These are phyloP conservation scores for Etheostoma spectabile DNA, from an alignment of 2,113 vertebrate species.

Conservation along the genomic window DNA sequence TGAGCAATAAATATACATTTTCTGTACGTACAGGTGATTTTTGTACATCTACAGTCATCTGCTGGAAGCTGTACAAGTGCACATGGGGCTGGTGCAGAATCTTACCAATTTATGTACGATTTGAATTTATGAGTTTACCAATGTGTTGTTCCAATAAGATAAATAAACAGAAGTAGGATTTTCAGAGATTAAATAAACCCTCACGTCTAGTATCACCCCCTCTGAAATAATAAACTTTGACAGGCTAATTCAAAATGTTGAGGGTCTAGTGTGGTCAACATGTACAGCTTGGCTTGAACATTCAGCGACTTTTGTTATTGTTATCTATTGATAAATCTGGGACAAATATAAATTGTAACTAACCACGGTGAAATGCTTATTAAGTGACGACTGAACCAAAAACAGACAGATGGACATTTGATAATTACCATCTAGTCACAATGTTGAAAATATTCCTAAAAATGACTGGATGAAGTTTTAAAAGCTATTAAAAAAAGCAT, in stretches of 20 bases:
- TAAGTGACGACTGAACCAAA: constrained; percentile 46
- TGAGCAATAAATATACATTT: constrained; percentile 75
- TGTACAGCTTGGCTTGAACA: constrained; percentile 47
- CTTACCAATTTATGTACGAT: constrained; percentile 48
- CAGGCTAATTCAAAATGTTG: constrained; percentile 4
- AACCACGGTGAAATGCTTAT: constrained; percentile 61
- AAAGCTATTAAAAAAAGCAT: constrained; percentile 51
- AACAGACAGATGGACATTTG: constrained; percentile 32
- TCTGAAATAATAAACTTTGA: constrained; percentile 39
- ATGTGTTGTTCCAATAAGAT: constrained; percentile 60
- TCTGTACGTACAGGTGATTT: constrained; percentile 63
- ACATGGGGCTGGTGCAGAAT: constrained; percentile 75
- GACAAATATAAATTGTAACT: constrained; percentile 31
- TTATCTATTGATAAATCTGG: constrained; percentile 21
- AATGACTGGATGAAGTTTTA: constrained; percentile 44
- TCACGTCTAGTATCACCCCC: constrained; percentile 34
- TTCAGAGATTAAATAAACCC: constrained; percentile 31
- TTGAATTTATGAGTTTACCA: constrained; percentile 27
- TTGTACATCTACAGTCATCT: constrained; percentile 72
- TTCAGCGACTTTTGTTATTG: constrained; percentile 37
- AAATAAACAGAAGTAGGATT: constrained; percentile 18
- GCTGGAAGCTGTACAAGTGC: constrained; percentile 59
- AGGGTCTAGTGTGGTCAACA: constrained; percentile 16
- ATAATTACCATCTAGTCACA: constrained; percentile 31
- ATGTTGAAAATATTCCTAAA: constrained; percentile 44